Evolutionary conservation across 2,113 vertebrate genomes (phyloP).

Genomic region (Otolemur garnettii): DNA sequence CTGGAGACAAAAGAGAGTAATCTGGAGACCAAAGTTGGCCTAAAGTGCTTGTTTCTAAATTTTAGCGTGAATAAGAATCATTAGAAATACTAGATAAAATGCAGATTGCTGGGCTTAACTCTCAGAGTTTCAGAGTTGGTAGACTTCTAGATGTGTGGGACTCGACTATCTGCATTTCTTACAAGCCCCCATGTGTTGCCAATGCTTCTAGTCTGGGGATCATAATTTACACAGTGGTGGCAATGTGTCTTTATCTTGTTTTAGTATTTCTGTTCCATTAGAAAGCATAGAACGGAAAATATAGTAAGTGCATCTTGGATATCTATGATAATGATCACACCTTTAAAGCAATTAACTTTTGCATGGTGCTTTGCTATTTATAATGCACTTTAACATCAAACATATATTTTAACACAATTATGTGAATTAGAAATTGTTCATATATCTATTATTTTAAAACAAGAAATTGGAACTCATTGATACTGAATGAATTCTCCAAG

Average conservation of each 20-base stretch:
- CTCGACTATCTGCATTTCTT: neutral
- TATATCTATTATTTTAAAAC: neutral
- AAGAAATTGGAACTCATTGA: neutral
- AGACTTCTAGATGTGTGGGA: neutral
- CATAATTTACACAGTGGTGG: neutral
- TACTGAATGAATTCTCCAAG: neutral
- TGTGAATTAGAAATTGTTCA: neutral
- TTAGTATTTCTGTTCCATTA: neutral
- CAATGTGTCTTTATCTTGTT: neutral
- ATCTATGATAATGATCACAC: neutral
- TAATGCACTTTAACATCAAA: neutral
- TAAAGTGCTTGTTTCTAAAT: neutral
- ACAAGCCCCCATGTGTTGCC: neutral
- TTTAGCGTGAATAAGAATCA: neutral
- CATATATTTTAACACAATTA: neutral
- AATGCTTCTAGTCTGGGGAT: neutral
- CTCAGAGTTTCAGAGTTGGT: neutral
- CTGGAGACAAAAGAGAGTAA: neutral
- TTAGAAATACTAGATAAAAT: neutral
- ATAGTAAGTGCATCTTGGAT: neutral
- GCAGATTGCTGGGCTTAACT: neutral
- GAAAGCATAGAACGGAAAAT: neutral
- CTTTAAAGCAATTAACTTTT: neutral
- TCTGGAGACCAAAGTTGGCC: neutral
- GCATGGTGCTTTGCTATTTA: neutral